Evolutionary conservation across 2,797 vertebrate species (phyloP), one percentile per base, ranked within the genome.

Genomic region (Hoplostethus mediterraneus): DNA sequence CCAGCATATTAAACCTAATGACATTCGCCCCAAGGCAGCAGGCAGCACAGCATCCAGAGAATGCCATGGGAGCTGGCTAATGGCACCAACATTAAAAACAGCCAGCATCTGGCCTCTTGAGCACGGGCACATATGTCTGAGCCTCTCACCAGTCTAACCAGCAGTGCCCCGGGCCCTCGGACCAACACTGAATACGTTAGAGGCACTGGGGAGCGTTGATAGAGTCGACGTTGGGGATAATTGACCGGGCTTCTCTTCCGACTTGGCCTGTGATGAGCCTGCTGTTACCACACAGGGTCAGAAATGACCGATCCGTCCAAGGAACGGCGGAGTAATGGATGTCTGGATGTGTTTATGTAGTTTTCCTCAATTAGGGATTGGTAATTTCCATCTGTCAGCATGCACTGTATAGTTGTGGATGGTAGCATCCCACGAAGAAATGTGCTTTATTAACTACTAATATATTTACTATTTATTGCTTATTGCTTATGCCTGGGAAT

Each of bases 81-180:
- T 92, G 83, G 89, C 73, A 85, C 60, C 67, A 31, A 77, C 89
- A 90, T 91, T 90, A 85, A 89, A 88, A 87, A 81, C 86, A 90
- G 61, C 74, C 81, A 68, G 86, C 91, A 92, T 92, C 89, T 92
- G 89, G 83, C 78, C 79, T 83, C 61, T 79, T 84, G 82, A 76
- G 77, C 87, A 81, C 55, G 63, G 63, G 74, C 85, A 89, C 80
- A 87, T 78, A 81, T 90, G 81, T 87, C 77, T 87, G 21, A 82
- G 82, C 71, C 80, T 67, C 77, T 71, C 78, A 74, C 71, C 73
- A 68, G 67, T 71, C 47, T 66, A 81, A 89, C 77, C 80, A 89
- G 77, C 59, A 69, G 57, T 0, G 81, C 89, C 79, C 63, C 54
- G 3, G 89, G 91, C 89, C 64, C 70, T 79, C 75, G 59, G 76